Conservation (phyloP, 2,797 vertebrate species). For the Mycteria americana region DNA sequence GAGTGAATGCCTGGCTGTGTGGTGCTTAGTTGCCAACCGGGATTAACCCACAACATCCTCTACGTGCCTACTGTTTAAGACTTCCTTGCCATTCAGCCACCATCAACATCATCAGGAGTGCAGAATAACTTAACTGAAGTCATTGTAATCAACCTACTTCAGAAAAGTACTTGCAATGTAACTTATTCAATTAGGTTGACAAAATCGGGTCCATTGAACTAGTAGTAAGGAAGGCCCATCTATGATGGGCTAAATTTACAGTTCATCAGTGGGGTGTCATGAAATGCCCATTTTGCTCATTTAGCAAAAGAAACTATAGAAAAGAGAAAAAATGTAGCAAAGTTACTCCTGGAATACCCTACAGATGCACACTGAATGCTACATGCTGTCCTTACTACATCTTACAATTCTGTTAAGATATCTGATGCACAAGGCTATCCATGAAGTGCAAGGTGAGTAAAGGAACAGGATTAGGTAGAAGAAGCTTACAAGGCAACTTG, state of each 20-base stretch:
- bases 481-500: background rate
- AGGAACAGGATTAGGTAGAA: background rate
- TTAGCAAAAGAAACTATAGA: background rate
- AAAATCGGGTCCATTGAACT: background rate
- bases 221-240: background rate
- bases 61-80: background rate
- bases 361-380: background rate
- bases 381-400: background rate
- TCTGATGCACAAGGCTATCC: background rate
- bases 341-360: background rate
- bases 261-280: background rate
- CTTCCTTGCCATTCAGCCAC: background rate
- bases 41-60: background rate
- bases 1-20: background rate
- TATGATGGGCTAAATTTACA: background rate
- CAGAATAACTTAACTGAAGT: background rate
- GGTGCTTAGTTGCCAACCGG: background rate
- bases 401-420: background rate
- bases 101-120: background rate
- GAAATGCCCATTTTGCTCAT: background rate
- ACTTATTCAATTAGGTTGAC: background rate
- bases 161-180: background rate
- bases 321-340: background rate
- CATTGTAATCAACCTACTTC: background rate
- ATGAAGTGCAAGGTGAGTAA: background rate